These are phyloP conservation scores for Pelosia muscerda DNA, from an alignment of 2,888 invertebrate genomes.

Conservation along the genomic window DNA sequence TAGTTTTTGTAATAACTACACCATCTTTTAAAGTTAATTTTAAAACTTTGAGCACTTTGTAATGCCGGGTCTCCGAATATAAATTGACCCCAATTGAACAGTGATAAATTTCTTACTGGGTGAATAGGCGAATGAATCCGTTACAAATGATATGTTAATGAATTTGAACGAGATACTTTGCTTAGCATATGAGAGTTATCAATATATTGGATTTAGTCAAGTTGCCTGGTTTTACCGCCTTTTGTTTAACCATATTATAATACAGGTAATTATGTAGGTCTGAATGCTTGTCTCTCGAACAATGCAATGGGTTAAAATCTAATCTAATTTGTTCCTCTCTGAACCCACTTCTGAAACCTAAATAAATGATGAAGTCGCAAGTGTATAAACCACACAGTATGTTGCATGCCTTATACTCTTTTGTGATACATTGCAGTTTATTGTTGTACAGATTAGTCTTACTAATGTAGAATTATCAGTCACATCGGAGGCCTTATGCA, in stretches of 20 bases:
- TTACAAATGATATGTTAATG: background rate
- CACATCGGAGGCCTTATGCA: slow-evolving; percentile 44
- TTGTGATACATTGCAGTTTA: background rate
- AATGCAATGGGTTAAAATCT: too few species aligned
- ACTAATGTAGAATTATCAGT: slow-evolving; percentile 11
- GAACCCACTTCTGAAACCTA: too few species aligned
- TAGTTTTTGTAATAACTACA: slow-evolving; percentile 24
- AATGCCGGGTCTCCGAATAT: background rate
- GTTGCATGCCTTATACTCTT: background rate
- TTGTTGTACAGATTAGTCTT: slow-evolving; percentile 1
- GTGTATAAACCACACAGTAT: background rate
- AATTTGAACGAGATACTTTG: background rate
- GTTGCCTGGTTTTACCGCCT: background rate
- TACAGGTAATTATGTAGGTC: too few species aligned
- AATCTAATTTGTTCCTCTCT: too few species aligned
- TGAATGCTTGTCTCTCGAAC: too few species aligned
- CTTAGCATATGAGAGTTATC: background rate
- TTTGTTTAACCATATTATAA: background rate
- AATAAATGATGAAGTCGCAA: background rate
- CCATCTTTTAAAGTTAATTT: slow-evolving; percentile 28
- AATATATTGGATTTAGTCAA: background rate
- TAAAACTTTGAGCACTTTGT: slow-evolving; percentile 18
- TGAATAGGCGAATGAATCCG: background rate
- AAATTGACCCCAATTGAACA: background rate
- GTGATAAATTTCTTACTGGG: slow-evolving; percentile 3